These are phyloP conservation scores for Mystacides longicornis DNA, from an alignment of 2,888 invertebrate genomes.

Conservation along the genomic window DNA sequence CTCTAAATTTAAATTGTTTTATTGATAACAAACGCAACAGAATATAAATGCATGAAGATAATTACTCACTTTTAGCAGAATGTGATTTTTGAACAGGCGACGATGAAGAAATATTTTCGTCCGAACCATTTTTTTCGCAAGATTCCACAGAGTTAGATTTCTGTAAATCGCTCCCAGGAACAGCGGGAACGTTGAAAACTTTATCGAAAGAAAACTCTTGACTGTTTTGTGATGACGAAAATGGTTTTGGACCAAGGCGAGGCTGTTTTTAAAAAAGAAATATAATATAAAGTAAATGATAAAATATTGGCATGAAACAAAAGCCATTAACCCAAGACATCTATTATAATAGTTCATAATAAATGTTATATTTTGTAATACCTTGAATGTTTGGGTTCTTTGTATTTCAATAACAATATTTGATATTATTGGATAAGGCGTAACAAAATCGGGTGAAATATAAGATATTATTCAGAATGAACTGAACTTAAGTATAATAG, in stretches of 20 bases:
- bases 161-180: slow-evolving; percentile 43
- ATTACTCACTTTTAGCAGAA: slow-evolving; percentile 18
- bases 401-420: too few relatives aligned
- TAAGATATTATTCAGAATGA: too few relatives aligned
- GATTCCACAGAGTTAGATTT: not conserved
- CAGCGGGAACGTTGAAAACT: slow-evolving; percentile 72
- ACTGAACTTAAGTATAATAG: too few relatives aligned
- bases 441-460: too few relatives aligned
- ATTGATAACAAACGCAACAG: not conserved
- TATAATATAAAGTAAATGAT: slow-evolving; percentile 15
- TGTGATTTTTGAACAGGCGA: slow-evolving; percentile 32
- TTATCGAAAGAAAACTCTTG: slow-evolving; percentile 75
- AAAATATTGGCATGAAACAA: too few relatives aligned
- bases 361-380: too few relatives aligned
- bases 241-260: slow-evolving; percentile 78
- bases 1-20: not conserved
- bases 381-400: too few relatives aligned
- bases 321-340: too few relatives aligned
- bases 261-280: too few relatives aligned
- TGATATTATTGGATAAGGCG: too few relatives aligned
- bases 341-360: too few relatives aligned
- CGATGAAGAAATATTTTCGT: slow-evolving; percentile 31
- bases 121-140: not conserved
- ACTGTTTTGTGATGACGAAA: slow-evolving; percentile 65
- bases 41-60: not conserved